Conservation (phyloP, 1,140 invertebrate genomes). For the Homalodisca vitripennis region DNA sequence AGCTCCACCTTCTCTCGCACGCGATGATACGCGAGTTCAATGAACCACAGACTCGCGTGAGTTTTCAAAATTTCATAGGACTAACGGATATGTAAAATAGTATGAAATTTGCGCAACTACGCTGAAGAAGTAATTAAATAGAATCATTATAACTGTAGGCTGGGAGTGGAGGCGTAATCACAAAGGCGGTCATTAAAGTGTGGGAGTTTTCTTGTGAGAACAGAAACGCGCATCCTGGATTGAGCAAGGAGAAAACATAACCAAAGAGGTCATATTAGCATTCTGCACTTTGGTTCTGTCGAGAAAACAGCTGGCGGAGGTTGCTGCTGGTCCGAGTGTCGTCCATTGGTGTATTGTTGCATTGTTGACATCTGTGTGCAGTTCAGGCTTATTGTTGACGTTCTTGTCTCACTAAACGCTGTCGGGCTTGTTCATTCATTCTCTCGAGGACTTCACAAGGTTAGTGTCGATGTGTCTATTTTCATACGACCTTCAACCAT, state of each 20-base stretch:
- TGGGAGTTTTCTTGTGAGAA: constrained; percentile 30
- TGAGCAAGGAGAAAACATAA: constrained; percentile 26
- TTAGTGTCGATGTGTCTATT: too few relatives aligned
- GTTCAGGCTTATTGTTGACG: too few relatives aligned
- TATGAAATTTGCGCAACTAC: constrained; percentile 23
- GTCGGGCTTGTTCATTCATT: too few relatives aligned
- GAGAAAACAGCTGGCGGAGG: not conserved
- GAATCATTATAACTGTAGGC: constrained; percentile 28
- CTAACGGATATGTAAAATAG: constrained; percentile 27
- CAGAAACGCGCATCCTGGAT: constrained; percentile 28
- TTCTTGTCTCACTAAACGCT: too few relatives aligned
- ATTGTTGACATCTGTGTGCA: too few relatives aligned
- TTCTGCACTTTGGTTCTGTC: constrained; percentile 6
- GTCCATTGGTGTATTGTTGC: too few relatives aligned
- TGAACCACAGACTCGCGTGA: constrained; percentile 12
- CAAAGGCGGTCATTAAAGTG: constrained; percentile 28
- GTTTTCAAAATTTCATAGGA: constrained; percentile 20
- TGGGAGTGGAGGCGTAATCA: constrained; percentile 19
- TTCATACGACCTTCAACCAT: too few relatives aligned
- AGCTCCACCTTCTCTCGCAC: not conserved
- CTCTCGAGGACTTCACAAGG: too few relatives aligned
- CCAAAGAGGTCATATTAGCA: constrained; percentile 30
- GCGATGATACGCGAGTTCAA: not conserved
- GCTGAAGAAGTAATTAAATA: constrained; percentile 25
- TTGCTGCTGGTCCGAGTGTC: too few relatives aligned